Evolutionary conservation across 2,113 vertebrate genomes (phyloP).

Genomic region (Pardalotus punctatus): DNA sequence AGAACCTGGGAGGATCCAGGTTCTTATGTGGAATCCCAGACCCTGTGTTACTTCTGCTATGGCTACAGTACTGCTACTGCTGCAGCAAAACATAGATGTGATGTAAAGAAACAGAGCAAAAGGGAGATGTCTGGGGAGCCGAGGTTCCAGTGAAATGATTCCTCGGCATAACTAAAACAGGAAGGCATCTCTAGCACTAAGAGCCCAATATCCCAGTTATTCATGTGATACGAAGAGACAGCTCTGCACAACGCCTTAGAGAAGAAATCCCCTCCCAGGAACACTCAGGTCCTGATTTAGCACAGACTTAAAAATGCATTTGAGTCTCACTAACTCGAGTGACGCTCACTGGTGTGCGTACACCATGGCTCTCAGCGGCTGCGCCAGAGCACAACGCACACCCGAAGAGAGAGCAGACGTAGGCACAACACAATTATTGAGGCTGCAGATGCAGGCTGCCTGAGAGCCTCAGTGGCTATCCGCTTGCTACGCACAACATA

Average conservation of each 20-base stretch:
- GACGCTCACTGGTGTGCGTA: background rate
- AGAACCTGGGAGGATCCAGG: background rate
- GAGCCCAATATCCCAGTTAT: background rate
- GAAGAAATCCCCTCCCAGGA: slow-evolving; percentile 47
- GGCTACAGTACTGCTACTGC: background rate
- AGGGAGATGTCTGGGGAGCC: background rate
- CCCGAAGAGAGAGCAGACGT: background rate
- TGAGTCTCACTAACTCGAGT: background rate
- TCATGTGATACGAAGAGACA: slow-evolving; percentile 45
- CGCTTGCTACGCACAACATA: background rate
- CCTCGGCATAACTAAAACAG: background rate
- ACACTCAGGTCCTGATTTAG: slow-evolving; percentile 56
- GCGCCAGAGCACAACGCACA: background rate
- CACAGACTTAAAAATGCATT: slow-evolving; percentile 50
- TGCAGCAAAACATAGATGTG: background rate
- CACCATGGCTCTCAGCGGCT: background rate
- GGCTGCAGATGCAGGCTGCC: background rate
- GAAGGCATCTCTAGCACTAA: slow-evolving; percentile 17
- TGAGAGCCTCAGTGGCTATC: background rate
- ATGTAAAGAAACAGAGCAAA: slow-evolving; percentile 30
- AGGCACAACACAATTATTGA: background rate
- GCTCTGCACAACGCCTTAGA: slow-evolving; percentile 27
- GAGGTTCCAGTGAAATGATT: slow-evolving; percentile 23
- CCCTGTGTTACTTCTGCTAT: background rate
- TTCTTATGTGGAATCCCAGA: background rate